Base-by-base conservation (phyloP, 53 echinoderm and acorn worm genomes). In the Luidia sarsii region DNA sequence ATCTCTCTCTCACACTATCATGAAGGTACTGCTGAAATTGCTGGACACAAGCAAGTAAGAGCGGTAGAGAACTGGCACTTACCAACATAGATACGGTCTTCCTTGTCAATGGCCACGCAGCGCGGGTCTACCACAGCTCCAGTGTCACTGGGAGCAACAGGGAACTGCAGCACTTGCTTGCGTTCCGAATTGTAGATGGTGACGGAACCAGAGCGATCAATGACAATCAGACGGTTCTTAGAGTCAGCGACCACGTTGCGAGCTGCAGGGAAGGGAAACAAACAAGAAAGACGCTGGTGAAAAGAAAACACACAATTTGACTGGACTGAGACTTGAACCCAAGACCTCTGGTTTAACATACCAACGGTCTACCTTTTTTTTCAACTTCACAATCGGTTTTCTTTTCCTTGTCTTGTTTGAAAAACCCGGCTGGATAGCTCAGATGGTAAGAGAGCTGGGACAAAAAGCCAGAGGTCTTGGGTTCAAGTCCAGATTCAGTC, bases 121-220 rank as follows among this genome's bases (percentile, higher is more conserved):
- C 77, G 77, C 11, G 77, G 77, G 30, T 77, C 77, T 46, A 77
- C 77, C 60, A 77, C 77, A 2, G 31, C 45, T 8, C 61, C 33
- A n/a, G 59, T 41, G 27, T 77, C 77, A 30, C 15, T 77, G 8
- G 77, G 61, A 60, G 45, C 60, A 59, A 77, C 77, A 29, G 77
- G 77, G 77, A 77, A 77, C 61, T 77, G 77, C 77, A 77, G 45
- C n/a, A 77, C 60, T 24, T 77, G 77, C 77, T 77, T 77, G 45
- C 77, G 77, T 11, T 61, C 61, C 4, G 59, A 43, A 16, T 77
- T 61, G 77, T 77, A 77, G 2, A 77, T 48, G 4, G 60, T 77
- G 31, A 25, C 77, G n/a, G 48, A 60, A 21, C 77, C 77, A 18
- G 77, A 77, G 35, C 77, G 77, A n/a, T 77, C 77, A 22, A 77